These are phyloP conservation scores for Odocoileus virginianus DNA, from an alignment of 2,113 vertebrate genomes.

Conservation along the genomic window DNA sequence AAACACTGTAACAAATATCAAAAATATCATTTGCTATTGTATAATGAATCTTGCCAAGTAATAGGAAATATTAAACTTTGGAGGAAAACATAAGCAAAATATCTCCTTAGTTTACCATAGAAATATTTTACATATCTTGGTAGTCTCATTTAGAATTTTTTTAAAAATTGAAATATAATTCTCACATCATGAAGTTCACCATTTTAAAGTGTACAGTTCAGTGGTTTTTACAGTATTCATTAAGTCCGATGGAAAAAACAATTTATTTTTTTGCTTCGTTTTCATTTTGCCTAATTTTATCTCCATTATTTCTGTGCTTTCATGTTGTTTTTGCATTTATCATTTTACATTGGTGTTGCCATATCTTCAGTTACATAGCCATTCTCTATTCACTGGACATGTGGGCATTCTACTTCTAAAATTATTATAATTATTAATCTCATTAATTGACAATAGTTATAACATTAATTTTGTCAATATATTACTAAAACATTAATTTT, in stretches of 20 bases:
- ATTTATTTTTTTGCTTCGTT: not conserved
- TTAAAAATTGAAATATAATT: not conserved
- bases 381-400: not conserved
- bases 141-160: not conserved
- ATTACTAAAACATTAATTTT: not conserved
- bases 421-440: not conserved
- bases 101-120: not conserved
- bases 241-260: rapidly evolving
- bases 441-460: not conserved
- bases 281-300: not conserved
- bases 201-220: not conserved
- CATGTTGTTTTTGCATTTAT: not conserved
- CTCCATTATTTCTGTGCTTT: not conserved
- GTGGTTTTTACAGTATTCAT: not conserved
- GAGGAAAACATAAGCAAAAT: not conserved
- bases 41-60: not conserved
- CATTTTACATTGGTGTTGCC: not conserved
- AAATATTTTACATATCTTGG: not conserved
- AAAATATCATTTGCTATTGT: not conserved
- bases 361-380: not conserved
- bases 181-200: not conserved
- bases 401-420: not conserved
- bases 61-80: not conserved
- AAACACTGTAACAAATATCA: not conserved
- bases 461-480: not conserved